These are phyloP conservation scores for Aldabrachelys gigantea DNA, from an alignment of 2,113 vertebrate genomes.

Conservation along the genomic window DNA sequence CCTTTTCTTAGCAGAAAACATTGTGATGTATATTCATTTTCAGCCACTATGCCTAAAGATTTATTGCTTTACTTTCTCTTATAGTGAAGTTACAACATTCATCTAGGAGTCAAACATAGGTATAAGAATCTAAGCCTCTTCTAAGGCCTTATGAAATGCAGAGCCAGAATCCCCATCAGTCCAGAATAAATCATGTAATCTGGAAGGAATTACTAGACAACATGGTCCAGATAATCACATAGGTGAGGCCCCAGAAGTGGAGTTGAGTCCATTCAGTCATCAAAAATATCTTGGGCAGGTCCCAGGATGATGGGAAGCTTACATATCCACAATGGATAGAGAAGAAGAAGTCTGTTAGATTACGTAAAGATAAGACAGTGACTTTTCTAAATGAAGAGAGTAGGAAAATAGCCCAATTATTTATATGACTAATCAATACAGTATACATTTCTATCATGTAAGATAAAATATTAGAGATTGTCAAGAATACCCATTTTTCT, in stretches of 20 bases:
- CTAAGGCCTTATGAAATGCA: neutral
- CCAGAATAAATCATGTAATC: neutral
- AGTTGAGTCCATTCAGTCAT: accelerated
- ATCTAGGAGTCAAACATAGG: neutral
- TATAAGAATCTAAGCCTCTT: neutral
- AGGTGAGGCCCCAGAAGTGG: neutral
- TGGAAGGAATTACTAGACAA: neutral
- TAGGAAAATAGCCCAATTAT: neutral
- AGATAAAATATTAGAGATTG: neutral
- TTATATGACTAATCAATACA: neutral
- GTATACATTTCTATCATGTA: neutral
- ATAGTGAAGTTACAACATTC: neutral
- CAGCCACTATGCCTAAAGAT: conserved; percentile 4
- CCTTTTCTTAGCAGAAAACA: neutral
- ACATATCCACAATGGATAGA: neutral
- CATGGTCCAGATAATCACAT: neutral
- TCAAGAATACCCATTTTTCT: neutral
- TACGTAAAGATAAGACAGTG: neutral
- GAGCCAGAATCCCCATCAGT: neutral
- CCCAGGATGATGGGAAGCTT: neutral
- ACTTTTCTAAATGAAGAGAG: neutral
- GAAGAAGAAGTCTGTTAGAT: accelerated
- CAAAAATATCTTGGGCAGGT: neutral
- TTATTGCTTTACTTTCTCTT: neutral
- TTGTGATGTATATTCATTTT: neutral